A percentile compares a stretch with the other conserved stretches of the same genome.
These are phyloP conservation scores for Torymus texanus DNA, from an alignment of 2,888 invertebrate genomes.

Conservation along the genomic window DNA sequence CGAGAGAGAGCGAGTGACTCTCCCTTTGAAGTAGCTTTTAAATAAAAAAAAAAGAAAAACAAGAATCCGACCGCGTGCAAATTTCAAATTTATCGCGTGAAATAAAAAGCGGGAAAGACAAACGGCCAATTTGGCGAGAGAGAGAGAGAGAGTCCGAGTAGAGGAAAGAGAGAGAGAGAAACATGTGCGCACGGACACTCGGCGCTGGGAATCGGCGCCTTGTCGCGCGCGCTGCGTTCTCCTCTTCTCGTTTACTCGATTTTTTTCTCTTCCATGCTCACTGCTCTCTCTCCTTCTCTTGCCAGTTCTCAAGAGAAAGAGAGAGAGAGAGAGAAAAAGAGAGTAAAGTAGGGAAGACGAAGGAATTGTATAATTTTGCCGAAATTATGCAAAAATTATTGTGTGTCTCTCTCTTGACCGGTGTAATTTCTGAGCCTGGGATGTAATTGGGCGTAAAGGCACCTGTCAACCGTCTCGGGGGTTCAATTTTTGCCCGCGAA, in stretches of 20 bases:
- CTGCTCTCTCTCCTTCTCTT: too few species aligned
- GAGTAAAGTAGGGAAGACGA: background rate
- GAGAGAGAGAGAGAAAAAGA: too few species aligned
- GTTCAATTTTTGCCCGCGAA: background rate
- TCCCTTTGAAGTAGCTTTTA: background rate
- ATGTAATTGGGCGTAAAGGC: constrained; percentile 3
- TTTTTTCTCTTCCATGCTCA: background rate
- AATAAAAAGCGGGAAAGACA: constrained; percentile 54
- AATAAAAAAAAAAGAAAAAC: background rate
- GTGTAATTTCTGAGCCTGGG: constrained; percentile 18
- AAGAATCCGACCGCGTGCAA: constrained; percentile 31
- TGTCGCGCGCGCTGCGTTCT: background rate
- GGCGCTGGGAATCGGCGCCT: constrained; percentile 9
- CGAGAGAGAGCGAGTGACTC: background rate
- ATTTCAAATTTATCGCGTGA: constrained; percentile 56
- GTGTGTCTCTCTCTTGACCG: background rate
- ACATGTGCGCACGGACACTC: constrained; percentile 8
- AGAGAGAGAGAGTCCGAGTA: too few species aligned
- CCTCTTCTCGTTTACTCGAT: background rate
- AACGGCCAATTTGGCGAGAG: constrained; percentile 51
- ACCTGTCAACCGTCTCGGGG: background rate
- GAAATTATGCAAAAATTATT: constrained; percentile 47
- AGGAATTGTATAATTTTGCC: constrained; percentile 34
- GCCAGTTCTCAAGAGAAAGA: too few species aligned
- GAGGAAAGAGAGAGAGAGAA: too few species aligned